Conservation (phyloP, 2,113 vertebrate species). For the Psettodes erumei region DNA sequence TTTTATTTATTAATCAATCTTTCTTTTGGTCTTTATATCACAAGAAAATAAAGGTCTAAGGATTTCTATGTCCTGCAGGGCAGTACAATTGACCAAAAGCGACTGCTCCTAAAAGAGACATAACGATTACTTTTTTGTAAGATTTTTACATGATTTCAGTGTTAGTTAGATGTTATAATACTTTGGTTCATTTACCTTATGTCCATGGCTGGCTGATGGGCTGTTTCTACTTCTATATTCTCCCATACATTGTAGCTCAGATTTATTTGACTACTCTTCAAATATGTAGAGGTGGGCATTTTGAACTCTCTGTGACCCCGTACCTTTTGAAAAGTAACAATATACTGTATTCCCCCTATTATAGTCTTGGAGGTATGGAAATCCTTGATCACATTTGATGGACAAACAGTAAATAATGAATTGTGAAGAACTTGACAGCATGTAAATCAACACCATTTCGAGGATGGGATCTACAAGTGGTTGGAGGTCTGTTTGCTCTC, state of each 20-base stretch:
- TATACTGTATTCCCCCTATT: not conserved
- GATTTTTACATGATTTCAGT: not conserved
- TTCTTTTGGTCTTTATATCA: no score
- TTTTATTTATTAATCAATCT: no score
- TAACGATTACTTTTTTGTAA: not conserved
- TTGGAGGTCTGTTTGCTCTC: slow-evolving; percentile 78
- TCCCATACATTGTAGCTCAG: not conserved
- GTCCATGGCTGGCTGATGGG: not conserved
- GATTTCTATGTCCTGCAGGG: not conserved
- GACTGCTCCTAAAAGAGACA: not conserved
- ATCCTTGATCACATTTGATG: slow-evolving; percentile 58
- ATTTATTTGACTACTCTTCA: not conserved
- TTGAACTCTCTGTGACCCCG: slow-evolving; percentile 34
- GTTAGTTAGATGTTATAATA: not conserved
- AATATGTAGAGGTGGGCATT: not conserved
- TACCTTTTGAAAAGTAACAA: slow-evolving; percentile 8
- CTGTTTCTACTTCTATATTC: not conserved
- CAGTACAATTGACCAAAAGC: not conserved
- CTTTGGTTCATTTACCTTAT: not conserved
- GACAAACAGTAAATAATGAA: slow-evolving; percentile 77
- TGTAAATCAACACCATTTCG: slow-evolving; percentile 79
- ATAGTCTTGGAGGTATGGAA: not conserved
- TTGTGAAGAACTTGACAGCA: slow-evolving; percentile 75
- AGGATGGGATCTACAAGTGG: slow-evolving; percentile 78
- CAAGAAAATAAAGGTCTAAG: no score